These are phyloP conservation scores for Blomia tropicalis DNA, from an alignment of 2,888 invertebrate genomes.

Conservation along the genomic window DNA sequence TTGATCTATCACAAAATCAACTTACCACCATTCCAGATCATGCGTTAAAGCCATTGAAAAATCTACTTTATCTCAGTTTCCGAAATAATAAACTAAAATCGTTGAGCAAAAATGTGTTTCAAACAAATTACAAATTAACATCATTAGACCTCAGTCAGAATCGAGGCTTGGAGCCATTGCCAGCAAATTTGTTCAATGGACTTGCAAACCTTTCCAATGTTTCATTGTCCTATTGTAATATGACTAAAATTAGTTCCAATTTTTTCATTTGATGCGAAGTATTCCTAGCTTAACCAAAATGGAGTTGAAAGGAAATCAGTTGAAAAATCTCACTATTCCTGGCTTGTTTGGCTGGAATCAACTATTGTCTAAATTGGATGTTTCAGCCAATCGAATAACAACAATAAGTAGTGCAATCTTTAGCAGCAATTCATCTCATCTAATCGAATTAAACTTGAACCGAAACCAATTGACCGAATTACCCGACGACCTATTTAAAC, in stretches of 20 bases:
- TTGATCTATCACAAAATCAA: conserved; percentile 70
- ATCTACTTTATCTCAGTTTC: conserved; percentile 24
- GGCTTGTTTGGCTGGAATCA: conserved; percentile 23
- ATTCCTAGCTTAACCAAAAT: conserved; percentile 21
- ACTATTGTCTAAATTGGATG: conserved; percentile 20
- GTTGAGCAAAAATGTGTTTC: conserved; percentile 40
- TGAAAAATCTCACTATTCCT: conserved; percentile 21
- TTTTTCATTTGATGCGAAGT: conserved; percentile 18
- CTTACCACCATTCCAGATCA: conserved; percentile 30
- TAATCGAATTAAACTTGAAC: conserved; percentile 24
- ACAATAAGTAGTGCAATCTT: conserved; percentile 24
- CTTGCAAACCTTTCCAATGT: conserved; percentile 41
- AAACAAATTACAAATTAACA: conserved; percentile 8
- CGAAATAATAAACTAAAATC: conserved; percentile 17
- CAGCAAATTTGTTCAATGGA: conserved; percentile 48
- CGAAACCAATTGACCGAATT: conserved; percentile 27
- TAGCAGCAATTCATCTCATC: conserved; percentile 17
- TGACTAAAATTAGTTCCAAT: conserved; percentile 15
- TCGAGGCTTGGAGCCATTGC: conserved; percentile 40
- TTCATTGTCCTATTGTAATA: conserved; percentile 13
- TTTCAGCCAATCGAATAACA: conserved; percentile 24
- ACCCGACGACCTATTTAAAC: conserved; percentile 27
- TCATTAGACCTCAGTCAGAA: conserved; percentile 24
- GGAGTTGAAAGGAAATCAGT: conserved; percentile 16
- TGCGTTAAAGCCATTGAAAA: conserved; percentile 23